A percentile compares a stretch with the other conserved stretches of the same genome.
phyloP scores from a whole-genome alignment of 2,113 vertebrate species.

The Nanorana parkeri region DNA sequence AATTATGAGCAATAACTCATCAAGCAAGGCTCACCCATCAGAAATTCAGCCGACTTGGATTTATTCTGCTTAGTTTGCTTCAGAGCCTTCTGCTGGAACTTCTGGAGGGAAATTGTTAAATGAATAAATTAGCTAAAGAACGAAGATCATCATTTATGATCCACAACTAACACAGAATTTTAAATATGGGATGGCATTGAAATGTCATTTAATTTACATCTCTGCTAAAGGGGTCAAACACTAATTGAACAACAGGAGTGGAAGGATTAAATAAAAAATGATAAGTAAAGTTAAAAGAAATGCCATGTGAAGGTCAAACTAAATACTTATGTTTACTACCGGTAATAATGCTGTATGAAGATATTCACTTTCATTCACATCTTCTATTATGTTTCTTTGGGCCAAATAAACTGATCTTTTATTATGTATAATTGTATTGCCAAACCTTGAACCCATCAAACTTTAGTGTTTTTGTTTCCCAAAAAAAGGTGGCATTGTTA shows the following conservation, averaged over 20 bases:
- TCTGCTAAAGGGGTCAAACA: constrained; percentile 99
- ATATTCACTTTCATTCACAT: background rate
- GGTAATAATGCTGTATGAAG: constrained; percentile 66
- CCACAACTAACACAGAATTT: constrained; percentile 99
- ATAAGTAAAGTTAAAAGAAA: constrained; percentile 94
- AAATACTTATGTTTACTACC: constrained; percentile 82
- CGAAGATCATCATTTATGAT: constrained; percentile 99
- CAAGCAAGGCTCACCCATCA: constrained; percentile 99
- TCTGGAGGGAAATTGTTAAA: constrained; percentile 99
- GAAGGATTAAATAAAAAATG: constrained; percentile 97
- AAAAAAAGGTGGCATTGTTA: too few relatives aligned
- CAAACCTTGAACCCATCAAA: too few relatives aligned
- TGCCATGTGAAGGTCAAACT: constrained; percentile 98
- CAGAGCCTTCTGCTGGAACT: constrained; percentile 99
- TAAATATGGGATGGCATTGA: constrained; percentile 99
- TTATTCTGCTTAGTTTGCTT: constrained; percentile 99
- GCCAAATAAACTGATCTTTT: too few relatives aligned
- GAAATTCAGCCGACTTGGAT: constrained; percentile 99
- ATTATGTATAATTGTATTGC: too few relatives aligned
- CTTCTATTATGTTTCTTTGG: too few relatives aligned
- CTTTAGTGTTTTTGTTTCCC: too few relatives aligned
- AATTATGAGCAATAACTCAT: constrained; percentile 99
- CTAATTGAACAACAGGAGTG: constrained; percentile 99
- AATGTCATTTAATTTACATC: constrained; percentile 99
- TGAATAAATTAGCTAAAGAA: constrained; percentile 99